These are phyloP conservation scores for Liposcelis brunnea DNA, from an alignment of 2,888 invertebrate genomes.

Conservation along the genomic window DNA sequence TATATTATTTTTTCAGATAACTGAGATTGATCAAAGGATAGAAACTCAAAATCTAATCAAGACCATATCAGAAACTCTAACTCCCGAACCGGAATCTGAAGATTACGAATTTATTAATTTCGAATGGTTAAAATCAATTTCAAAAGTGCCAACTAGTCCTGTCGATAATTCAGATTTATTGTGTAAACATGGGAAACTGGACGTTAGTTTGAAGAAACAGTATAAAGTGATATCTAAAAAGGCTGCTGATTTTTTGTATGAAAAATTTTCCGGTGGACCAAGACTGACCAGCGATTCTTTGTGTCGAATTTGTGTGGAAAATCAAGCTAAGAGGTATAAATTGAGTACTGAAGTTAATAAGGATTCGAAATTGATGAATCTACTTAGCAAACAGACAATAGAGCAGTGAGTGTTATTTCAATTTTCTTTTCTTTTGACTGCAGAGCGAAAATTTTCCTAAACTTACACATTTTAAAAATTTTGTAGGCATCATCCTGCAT, in stretches of 20 bases:
- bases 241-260: conserved; percentile 28
- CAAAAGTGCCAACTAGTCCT: neutral
- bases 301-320: conserved; percentile 20
- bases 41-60: neutral
- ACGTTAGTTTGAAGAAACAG: neutral
- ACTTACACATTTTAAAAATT: too few species aligned
- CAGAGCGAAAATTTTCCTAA: too few species aligned
- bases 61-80: neutral
- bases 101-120: neutral
- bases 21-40: neutral
- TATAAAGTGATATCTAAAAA: neutral
- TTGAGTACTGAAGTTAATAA: too few species aligned
- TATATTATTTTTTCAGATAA: neutral
- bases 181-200: neutral
- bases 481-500: conserved; percentile 23
- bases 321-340: neutral
- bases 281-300: conserved; percentile 21
- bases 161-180: neutral
- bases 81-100: neutral
- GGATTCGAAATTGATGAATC: too few species aligned
- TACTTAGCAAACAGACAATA: too few species aligned
- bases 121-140: neutral
- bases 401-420: too few species aligned
- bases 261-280: conserved; percentile 29
- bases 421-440: too few species aligned